A percentile compares a stretch with the other conserved stretches of the same genome.
Conservation (phyloP, 2,888 invertebrate genomes). For the Megaustenia siamemsis region DNA sequence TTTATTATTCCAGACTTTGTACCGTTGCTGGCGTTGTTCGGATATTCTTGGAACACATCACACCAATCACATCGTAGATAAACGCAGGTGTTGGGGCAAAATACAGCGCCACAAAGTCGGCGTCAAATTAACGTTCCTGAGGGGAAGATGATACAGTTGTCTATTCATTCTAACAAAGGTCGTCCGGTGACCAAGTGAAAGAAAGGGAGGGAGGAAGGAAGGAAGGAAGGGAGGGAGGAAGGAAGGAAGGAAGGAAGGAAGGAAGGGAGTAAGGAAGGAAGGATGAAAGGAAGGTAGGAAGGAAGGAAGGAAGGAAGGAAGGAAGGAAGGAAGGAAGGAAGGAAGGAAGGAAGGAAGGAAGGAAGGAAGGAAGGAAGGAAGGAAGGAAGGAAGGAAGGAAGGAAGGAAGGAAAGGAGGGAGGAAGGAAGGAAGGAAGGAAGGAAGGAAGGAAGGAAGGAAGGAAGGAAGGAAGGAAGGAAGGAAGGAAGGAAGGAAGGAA, state of each 20-base stretch:
- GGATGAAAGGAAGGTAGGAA: too few relatives aligned
- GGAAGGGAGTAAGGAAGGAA: neutral
- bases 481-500: neutral
- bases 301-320: neutral
- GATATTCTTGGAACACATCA: too few relatives aligned
- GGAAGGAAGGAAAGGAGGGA: neutral
- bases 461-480: neutral
- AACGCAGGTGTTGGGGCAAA: too few relatives aligned
- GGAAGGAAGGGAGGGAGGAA: neutral
- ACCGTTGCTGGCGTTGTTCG: too few relatives aligned
- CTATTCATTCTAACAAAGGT: neutral
- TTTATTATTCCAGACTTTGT: too few relatives aligned
- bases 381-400: too few relatives aligned
- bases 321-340: neutral
- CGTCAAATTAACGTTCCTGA: neutral
- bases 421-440: neutral
- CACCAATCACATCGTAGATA: too few relatives aligned
- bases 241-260: neutral
- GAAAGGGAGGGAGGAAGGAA: neutral
- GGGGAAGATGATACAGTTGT: neutral
- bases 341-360: neutral
- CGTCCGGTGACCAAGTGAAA: neutral
- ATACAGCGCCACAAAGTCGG: too few relatives aligned
- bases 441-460: neutral
- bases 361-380: too few relatives aligned